Evolutionary conservation across 2,888 invertebrate genomes (phyloP), one percentile per base, ranked within the genome.

Genomic region (Brachypterus glaber): DNA sequence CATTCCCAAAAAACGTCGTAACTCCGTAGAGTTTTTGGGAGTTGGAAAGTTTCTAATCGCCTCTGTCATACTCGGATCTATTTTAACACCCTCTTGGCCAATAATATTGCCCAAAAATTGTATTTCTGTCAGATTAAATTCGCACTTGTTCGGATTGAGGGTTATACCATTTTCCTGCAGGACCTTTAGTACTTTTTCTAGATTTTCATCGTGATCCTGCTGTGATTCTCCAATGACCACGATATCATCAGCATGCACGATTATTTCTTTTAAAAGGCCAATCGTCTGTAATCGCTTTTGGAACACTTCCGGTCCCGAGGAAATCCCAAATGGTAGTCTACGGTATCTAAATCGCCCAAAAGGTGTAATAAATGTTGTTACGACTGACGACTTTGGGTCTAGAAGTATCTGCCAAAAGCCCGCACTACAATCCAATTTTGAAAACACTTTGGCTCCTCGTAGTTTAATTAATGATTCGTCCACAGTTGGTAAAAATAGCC

Each of bases 31-130:
- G 17, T 32, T 24, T 8, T 30, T 37, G 3, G 44, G 39, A 29
- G 7, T n/a, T n/a, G n/a, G n/a, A n/a, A n/a, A n/a, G n/a, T n/a
- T n/a, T n/a, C n/a, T n/a, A n/a, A n/a, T n/a, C n/a, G n/a, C n/a
- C n/a, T n/a, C n/a, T n/a, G n/a, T n/a, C n/a, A n/a, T n/a, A n/a
- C n/a, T n/a, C n/a, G 35, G 9, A 15, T 42, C 36, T 17, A 36
- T 8, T 14, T 25, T 15, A 8, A 40, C 39, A 7, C 46, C 47
- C 15, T 44, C 15, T n/a, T 38, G 36, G 5, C 44, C 45, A 7
- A 58, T 36, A 4, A 45, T 33, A 34, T 55, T 46, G 4, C 57
- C 58, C 24, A 58, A 21, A 37, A 53, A 52, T n/a, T 44, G 44
- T 4, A 58, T 26, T 35, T 44, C 26, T 8, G 27, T 30, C 2